Conservation (phyloP, 2,888 invertebrate species). For the Sisyra terminalis region DNA sequence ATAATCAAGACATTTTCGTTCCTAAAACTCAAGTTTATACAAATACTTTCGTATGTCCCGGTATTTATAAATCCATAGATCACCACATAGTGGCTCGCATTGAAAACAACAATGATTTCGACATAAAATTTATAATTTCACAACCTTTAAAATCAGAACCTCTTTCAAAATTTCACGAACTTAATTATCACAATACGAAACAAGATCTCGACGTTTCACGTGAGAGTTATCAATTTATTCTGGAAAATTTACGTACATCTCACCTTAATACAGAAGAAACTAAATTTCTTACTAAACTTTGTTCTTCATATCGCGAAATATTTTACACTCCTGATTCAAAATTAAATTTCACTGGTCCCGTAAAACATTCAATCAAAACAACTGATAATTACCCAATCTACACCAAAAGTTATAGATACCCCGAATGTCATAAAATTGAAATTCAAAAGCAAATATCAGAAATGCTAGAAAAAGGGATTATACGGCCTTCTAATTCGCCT, state of each 20-base stretch:
- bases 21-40: neutral
- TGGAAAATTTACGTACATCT: neutral
- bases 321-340: constrained; percentile 13
- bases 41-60: neutral
- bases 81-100: neutral
- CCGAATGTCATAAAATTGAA: constrained; percentile 17
- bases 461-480: constrained; percentile 14
- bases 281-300: constrained; percentile 12
- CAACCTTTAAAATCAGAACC: neutral
- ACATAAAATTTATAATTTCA: neutral
- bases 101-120: neutral
- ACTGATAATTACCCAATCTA: constrained; percentile 16
- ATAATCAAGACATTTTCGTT: neutral
- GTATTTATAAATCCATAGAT: neutral
- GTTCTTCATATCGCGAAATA: constrained; percentile 13
- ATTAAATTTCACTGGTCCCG: too few species aligned
- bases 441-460: too few species aligned
- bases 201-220: neutral
- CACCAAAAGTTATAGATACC: constrained; percentile 16
- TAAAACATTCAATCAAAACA: too few species aligned
- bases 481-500: constrained; percentile 13
- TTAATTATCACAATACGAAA: neutral
- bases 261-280: constrained; percentile 16
- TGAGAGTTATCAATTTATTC: neutral
- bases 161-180: neutral